Base-by-base conservation (phyloP, 2,797 vertebrate species). In the Enteromius thamalakanensis region DNA sequence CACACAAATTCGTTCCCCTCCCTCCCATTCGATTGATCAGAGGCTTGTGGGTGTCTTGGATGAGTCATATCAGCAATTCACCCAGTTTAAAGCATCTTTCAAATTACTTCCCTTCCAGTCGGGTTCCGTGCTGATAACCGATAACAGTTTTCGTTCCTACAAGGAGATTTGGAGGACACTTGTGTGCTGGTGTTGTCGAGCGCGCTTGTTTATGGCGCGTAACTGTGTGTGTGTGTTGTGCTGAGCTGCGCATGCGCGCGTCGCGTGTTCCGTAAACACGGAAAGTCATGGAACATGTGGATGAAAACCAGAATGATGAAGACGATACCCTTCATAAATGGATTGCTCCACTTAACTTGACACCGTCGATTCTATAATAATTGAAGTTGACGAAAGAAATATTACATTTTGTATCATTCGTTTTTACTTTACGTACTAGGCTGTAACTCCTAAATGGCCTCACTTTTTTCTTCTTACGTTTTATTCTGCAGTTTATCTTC, bases 11-110 rank as follows among this genome's bases (percentile, higher is more conserved):
- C 76, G 91, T 87, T 88, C 77, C 83, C 84, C 91, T 92, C 91
- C 90, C 91, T 92, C 89, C 89, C 80, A 82, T 86, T 87, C 42
- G 82, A 88, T 92, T 91, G 92, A 94, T 92, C 91, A 92, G 92
- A 93, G 92, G 91, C 91, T 93, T 92, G 93, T 93, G 93, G 94
- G 94, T 94, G 94, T 94, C 87, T 91, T 88, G 86, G 92, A 95
- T 96, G 95, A 96, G 91, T 95, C 94, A 95, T 93, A 92, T 93
- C 84, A 86, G 90, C 93, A 94, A 94, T 95, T 95, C 92, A 92
- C 93, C 90, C 92, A 91, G 92, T 95, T 96, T 94, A 91, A 93
- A 91, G 94, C 91, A 78, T 89, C 91, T 91, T 92, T 93, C 93
- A 93, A 94, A 95, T 93, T 84, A 94, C 94, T 94, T 94, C 89